A percentile compares a stretch with the other conserved stretches of the same genome.
These are phyloP conservation scores for Rotaria macrura DNA, from an alignment of 2,888 invertebrate species.

Conservation along the genomic window DNA sequence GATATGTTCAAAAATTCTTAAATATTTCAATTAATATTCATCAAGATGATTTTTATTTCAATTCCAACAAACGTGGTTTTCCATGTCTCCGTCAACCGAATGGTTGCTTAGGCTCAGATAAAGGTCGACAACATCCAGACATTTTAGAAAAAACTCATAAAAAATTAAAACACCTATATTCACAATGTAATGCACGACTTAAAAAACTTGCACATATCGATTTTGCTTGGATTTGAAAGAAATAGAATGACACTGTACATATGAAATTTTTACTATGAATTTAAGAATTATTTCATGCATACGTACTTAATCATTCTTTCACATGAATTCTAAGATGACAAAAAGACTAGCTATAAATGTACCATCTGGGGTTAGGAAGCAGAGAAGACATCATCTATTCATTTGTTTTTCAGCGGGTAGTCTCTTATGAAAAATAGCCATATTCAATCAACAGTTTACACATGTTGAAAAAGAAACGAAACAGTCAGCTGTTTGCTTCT, in stretches of 20 bases:
- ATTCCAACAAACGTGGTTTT: constrained; percentile 80
- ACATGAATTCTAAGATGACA: no score
- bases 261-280: background rate
- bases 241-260: background rate
- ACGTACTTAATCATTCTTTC: no score
- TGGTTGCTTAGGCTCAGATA: constrained; percentile 76
- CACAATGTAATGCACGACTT: constrained; percentile 78
- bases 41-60: constrained; percentile 77
- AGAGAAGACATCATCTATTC: background rate
- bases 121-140: constrained; percentile 69
- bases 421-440: no score
- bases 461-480: background rate
- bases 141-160: constrained; percentile 69
- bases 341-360: no score
- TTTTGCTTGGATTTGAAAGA: background rate
- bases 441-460: background rate
- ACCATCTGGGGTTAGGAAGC: no score
- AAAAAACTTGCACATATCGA: background rate
- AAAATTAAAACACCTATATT: constrained; percentile 71
- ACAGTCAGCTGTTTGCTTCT: background rate
- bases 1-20: constrained; percentile 74
- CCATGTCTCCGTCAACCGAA: constrained; percentile 58
- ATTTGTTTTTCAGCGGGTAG: background rate
- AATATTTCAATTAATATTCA: constrained; percentile 63
- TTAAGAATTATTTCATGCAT: no score